Conservation (phyloP, 2,888 invertebrate species). For the Pilophorus perplexus region DNA sequence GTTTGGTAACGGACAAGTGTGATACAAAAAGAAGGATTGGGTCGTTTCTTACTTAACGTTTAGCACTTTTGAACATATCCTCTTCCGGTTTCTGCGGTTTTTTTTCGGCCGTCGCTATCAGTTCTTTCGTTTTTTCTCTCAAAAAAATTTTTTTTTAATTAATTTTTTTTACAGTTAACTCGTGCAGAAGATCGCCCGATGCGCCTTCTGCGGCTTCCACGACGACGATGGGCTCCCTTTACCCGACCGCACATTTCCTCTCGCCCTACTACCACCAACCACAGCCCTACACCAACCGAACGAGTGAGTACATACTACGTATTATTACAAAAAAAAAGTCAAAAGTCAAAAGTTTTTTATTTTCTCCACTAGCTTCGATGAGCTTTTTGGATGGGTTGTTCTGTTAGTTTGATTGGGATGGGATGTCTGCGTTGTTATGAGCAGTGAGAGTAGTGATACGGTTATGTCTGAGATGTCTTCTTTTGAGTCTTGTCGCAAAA, state of each 20-base stretch:
- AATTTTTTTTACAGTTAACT: conserved; percentile 5
- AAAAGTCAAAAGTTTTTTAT: too few species aligned
- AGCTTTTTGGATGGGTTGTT: too few species aligned
- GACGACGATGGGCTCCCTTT: conserved; percentile 48
- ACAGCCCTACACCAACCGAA: conserved; percentile 49
- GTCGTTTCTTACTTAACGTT: conserved; percentile 28
- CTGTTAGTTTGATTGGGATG: too few species aligned
- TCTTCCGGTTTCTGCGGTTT: neutral
- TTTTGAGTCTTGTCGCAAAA: too few species aligned
- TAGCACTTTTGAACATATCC: too few species aligned
- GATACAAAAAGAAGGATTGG: conserved; percentile 38
- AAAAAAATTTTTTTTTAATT: neutral
- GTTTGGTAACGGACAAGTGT: conserved; percentile 34
- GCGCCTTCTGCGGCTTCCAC: conserved; percentile 43
- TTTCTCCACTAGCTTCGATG: too few species aligned
- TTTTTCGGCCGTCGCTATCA: neutral
- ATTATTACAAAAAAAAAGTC: too few species aligned
- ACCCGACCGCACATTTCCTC: conserved; percentile 59
- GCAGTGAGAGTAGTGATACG: too few species aligned
- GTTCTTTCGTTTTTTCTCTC: neutral
- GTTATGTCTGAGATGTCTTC: too few species aligned
- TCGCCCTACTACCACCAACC: conserved; percentile 65
- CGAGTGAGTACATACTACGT: conserved; percentile 41
- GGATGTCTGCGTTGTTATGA: too few species aligned
- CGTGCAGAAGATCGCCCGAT: conserved; percentile 48